A percentile compares a stretch with the other conserved stretches of the same genome.
Evolutionary conservation across 2,113 vertebrate species (phyloP).

Genomic region (Pungitius pungitius): DNA sequence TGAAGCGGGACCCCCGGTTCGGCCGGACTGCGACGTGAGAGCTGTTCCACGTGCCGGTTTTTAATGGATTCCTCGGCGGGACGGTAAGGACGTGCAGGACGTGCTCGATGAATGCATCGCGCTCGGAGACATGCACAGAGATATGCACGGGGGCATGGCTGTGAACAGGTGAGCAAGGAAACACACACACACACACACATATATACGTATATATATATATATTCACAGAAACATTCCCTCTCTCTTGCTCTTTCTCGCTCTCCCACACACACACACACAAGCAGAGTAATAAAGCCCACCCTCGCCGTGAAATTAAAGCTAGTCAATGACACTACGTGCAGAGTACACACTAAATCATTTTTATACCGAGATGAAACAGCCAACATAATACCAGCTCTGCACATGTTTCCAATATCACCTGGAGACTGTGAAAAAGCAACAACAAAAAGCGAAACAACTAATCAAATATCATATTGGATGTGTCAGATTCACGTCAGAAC

Average conservation of each 20-base stretch:
- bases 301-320: slow-evolving; percentile 78
- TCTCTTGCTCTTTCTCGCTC: neutral
- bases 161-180: slow-evolving; percentile 28
- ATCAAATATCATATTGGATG: slow-evolving; percentile 79
- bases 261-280: slow-evolving; percentile 23
- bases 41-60: slow-evolving; percentile 23
- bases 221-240: slow-evolving; percentile 41
- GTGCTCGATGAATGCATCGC: slow-evolving; percentile 10
- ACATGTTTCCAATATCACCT: slow-evolving; percentile 76
- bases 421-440: slow-evolving; percentile 60
- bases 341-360: slow-evolving; percentile 83
- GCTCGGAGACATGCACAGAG: slow-evolving; percentile 12
- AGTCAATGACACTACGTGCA: slow-evolving; percentile 78
- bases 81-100: slow-evolving; percentile 42
- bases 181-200: slow-evolving; percentile 22
- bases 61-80: slow-evolving; percentile 27
- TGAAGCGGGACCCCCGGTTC: slow-evolving; percentile 45
- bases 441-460: slow-evolving; percentile 58
- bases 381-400: slow-evolving; percentile 73
- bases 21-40: slow-evolving; percentile 28
- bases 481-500: slow-evolving; percentile 76
- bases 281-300: slow-evolving; percentile 75
- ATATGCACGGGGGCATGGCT: slow-evolving; percentile 19
- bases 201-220: slow-evolving; percentile 30
- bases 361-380: slow-evolving; percentile 81